These are phyloP conservation scores for Psittacula derbiana DNA, from an alignment of 2,797 vertebrate genomes.

Conservation along the genomic window DNA sequence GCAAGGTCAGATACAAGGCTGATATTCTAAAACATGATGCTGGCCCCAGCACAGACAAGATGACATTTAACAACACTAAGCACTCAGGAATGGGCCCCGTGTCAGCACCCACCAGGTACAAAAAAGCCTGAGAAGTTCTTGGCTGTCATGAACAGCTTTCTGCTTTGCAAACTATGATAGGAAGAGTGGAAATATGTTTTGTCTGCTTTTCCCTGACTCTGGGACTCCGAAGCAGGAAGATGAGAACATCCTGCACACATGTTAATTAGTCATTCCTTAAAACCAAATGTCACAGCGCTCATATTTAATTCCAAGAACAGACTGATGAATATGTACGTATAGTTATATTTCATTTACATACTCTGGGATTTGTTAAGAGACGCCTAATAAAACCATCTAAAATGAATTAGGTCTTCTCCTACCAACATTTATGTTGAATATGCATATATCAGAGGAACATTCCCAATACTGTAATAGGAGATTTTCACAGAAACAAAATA, in stretches of 20 bases:
- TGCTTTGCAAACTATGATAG: constrained; percentile 57
- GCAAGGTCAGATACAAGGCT: neutral
- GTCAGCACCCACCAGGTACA: constrained; percentile 55
- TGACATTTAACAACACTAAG: constrained; percentile 30
- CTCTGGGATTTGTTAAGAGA: constrained; percentile 60
- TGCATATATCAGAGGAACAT: constrained; percentile 31
- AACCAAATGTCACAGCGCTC: constrained; percentile 74
- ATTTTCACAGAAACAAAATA: constrained; percentile 21
- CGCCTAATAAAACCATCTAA: constrained; percentile 59
- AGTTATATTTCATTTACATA: constrained; percentile 71
- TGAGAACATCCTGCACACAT: constrained; percentile 68
- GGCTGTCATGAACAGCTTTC: constrained; percentile 22
- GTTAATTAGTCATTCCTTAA: constrained; percentile 73
- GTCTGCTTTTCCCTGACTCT: constrained; percentile 52
- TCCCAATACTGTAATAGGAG: constrained; percentile 3
- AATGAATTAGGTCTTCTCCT: constrained; percentile 62
- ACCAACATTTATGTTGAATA: constrained; percentile 53
- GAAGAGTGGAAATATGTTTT: constrained; percentile 59
- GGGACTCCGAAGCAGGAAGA: constrained; percentile 57
- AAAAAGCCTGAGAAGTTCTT: constrained; percentile 46
- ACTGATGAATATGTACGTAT: constrained; percentile 69
- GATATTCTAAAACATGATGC: neutral
- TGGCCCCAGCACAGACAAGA: neutral
- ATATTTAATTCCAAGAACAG: constrained; percentile 72
- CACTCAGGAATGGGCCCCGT: neutral